Evolutionary conservation across 1,140 invertebrate genomes (phyloP).

Genomic region (Drosophila jambulina): DNA sequence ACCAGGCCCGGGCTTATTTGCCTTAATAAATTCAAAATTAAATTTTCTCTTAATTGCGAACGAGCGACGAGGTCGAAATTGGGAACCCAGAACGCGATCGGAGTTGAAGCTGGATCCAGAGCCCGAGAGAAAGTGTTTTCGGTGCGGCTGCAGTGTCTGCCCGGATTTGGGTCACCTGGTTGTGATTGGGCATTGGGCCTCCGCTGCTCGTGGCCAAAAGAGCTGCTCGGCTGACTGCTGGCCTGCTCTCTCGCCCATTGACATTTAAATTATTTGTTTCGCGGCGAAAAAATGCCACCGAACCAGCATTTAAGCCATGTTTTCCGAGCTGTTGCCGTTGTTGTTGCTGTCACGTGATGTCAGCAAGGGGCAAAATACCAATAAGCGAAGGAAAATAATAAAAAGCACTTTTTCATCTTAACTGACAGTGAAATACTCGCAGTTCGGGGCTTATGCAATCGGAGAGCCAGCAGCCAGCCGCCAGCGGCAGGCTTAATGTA

Average conservation of each 20-base stretch:
- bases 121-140: conserved; percentile 76
- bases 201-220: conserved; percentile 12
- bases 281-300: conserved; percentile 71
- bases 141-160: conserved; percentile 47
- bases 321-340: conserved; percentile 23
- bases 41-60: conserved; percentile 82
- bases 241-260: conserved; percentile 60
- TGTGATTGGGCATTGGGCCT: conserved; percentile 37
- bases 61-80: conserved; percentile 53
- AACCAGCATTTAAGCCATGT: conserved; percentile 50
- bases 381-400: conserved; percentile 39
- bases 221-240: conserved; percentile 20
- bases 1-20: conserved; percentile 37
- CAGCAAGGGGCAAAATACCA: conserved; percentile 64
- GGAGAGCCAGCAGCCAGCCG: conserved; percentile 4
- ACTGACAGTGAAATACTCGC: conserved; percentile 69
- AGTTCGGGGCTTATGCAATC: conserved; percentile 30
- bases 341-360: conserved; percentile 66
- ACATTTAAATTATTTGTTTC: conserved; percentile 77
- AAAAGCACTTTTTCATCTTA: conserved; percentile 51
- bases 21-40: conserved; percentile 82
- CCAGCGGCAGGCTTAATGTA: conserved; percentile 45
- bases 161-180: conserved; percentile 68
- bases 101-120: background rate
- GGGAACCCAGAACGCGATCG: conserved; percentile 48